Conservation (phyloP, 1,140 invertebrate species). For the Panulirus ornatus region DNA sequence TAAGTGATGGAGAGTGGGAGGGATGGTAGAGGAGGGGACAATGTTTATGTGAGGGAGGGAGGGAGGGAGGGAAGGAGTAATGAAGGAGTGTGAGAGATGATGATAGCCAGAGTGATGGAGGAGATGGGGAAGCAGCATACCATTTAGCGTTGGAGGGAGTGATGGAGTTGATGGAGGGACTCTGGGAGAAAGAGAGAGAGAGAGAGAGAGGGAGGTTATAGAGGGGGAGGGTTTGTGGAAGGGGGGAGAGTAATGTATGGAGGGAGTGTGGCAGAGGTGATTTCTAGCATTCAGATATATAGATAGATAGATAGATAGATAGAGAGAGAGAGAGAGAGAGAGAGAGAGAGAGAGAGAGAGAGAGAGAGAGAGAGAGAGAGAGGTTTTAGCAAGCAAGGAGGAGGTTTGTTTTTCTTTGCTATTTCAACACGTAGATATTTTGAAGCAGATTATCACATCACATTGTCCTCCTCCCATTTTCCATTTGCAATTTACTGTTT, state of each 20-base stretch:
- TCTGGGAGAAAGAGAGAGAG: background rate
- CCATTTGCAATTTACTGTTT: no score
- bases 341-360: background rate
- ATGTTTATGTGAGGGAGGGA: background rate
- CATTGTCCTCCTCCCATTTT: no score
- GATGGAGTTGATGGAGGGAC: no score
- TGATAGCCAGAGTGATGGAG: background rate
- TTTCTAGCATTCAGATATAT: background rate
- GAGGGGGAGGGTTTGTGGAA: background rate
- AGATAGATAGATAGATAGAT: no score
- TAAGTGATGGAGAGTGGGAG: background rate
- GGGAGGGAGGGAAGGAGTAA: background rate
- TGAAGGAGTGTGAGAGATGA: background rate
- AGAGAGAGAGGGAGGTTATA: background rate
- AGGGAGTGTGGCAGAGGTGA: background rate
- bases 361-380: no score
- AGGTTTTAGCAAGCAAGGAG: background rate
- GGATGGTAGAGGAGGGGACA: background rate
- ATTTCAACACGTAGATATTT: no score
- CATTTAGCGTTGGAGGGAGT: no score
- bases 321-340: no score
- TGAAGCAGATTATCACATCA: no score
- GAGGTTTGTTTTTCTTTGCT: no score
- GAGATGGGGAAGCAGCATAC: background rate
- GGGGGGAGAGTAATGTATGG: no score